Base-by-base conservation (phyloP, 2,113 vertebrate species). In the Petrocephalus zakoni region DNA sequence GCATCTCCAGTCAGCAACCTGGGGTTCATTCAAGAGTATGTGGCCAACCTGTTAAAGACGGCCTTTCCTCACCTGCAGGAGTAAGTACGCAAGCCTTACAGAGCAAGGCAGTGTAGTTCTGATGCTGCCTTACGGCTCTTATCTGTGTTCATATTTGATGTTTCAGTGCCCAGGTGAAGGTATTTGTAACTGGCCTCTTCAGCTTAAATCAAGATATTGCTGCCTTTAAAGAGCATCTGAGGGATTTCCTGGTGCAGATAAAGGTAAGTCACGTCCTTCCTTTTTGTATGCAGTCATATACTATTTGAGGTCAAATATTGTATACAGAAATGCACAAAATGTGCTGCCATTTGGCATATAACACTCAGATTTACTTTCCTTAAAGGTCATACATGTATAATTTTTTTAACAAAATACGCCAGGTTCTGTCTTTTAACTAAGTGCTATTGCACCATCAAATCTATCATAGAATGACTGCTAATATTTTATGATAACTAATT, bases 201-300 rank as follows among this genome's bases (percentile, higher is more conserved):
- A 99, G 98, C 93, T 95, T 99, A 94, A 99, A 99, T 95, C 98
- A 99, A 94, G 98, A 99, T 96, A 99, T 99, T 95, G 97, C 98
- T 93, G 98, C 98, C 87, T 99, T 99, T 94, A 99, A 99, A 93
- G 98, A 99, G 91, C 98, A 99, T 90, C 95, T 99, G 91, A 95
- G 98, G 94, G 98, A 99, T 94, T 99, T 99, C 94, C 96, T 99
- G 13, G 98, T 99, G 56, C 98, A 99, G 92, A 99, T 99, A 91
- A 99, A 99, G 97, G 98, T 99, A 95, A 85, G 94, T 68, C 9
- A 13, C 46, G 58, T 46, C 34, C 84, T 88, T 88, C 85, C 37
- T 21, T 46, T 58, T 4, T 37, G 34, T 13, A 19, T 5, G 15
- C 34, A 47, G 46, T 47, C 22, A n/a, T 22, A 49, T 46, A 49